Evolutionary conservation across 2,797 vertebrate genomes (phyloP).

Genomic region (Acropternis orthonyx): DNA sequence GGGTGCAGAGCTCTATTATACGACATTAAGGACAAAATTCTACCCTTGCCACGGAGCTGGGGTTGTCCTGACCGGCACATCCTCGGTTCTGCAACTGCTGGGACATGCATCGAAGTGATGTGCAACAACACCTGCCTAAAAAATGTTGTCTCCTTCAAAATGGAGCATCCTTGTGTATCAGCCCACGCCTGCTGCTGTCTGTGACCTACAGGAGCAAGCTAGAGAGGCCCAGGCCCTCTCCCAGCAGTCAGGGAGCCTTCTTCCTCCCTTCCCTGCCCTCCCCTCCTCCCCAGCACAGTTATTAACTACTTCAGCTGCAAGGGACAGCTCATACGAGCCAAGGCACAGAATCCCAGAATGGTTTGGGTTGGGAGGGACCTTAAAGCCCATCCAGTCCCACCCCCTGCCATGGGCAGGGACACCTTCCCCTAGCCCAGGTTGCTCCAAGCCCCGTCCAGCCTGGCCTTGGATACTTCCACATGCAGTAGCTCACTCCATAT

Average conservation of each 20-base stretch:
- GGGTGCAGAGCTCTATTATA: constrained; percentile 41
- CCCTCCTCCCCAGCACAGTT: not conserved
- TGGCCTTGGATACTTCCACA: not conserved
- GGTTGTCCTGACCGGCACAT: not conserved
- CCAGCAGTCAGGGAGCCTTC: not conserved
- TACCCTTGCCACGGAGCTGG: not conserved
- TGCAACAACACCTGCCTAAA: not conserved
- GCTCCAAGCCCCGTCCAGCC: not conserved
- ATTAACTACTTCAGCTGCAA: not conserved
- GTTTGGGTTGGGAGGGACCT: not conserved
- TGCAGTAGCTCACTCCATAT: not conserved
- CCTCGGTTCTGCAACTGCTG: not conserved
- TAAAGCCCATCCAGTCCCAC: not conserved
- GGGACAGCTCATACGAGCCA: not conserved
- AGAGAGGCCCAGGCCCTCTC: not conserved
- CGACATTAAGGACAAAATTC: constrained; percentile 10
- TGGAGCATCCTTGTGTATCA: rapidly evolving
- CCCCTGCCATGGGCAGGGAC: not conserved
- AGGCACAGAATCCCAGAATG: rapidly evolving
- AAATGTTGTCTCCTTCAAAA: not conserved
- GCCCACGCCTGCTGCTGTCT: not conserved
- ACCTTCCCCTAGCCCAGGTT: not conserved
- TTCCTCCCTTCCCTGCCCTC: not conserved
- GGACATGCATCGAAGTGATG: not conserved
- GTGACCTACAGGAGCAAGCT: not conserved